phyloP scores from a whole-genome alignment of 2,113 vertebrate species.

The Microtus richardsoni region DNA sequence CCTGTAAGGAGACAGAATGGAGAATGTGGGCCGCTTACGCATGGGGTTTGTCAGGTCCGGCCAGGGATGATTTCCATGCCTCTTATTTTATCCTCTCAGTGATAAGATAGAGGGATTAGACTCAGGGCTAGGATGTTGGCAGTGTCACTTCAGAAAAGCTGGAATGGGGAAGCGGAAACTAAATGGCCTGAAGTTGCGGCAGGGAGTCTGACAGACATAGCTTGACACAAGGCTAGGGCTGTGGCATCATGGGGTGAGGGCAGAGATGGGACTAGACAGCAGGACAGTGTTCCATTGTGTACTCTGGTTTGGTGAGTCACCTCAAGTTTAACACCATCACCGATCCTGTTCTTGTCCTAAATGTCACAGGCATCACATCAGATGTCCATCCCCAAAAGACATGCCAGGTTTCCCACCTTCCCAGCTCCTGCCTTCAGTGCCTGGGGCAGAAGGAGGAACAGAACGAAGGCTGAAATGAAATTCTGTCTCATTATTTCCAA shows the following conservation, averaged over 20 bases:
- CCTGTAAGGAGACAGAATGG: fast-evolving
- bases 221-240: not conserved
- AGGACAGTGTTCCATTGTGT: not conserved
- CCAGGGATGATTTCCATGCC: not conserved
- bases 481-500: not conserved
- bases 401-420: not conserved
- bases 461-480: not conserved
- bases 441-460: not conserved
- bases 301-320: not conserved
- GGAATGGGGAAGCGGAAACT: not conserved
- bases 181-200: not conserved
- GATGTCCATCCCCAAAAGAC: not conserved
- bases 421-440: not conserved
- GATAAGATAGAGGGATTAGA: not conserved
- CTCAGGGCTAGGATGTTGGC: not conserved
- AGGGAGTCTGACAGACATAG: not conserved
- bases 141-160: not conserved
- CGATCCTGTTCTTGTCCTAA: not conserved
- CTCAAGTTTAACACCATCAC: not conserved
- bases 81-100: not conserved
- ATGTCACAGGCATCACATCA: constrained; percentile 28
- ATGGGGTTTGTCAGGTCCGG: not conserved
- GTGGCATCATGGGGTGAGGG: not conserved
- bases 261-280: not conserved
- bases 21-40: not conserved